Evolutionary conservation across 2,888 invertebrate genomes (phyloP).

Genomic region (Himalopsyche anomala): DNA sequence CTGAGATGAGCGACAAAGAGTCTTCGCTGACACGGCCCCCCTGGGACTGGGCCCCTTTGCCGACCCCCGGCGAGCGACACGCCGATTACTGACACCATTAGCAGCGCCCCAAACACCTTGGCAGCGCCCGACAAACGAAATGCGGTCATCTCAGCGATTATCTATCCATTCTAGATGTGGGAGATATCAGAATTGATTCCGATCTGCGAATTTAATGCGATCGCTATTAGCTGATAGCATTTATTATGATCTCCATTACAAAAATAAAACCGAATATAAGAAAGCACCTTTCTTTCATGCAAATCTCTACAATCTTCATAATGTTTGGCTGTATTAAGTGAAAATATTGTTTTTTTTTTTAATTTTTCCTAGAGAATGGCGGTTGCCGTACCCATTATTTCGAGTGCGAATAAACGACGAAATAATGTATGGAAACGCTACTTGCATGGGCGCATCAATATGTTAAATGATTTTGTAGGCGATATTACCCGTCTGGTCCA

Average conservation of each 20-base stretch:
- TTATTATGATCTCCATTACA: background rate
- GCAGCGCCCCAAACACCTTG: slow-evolving; percentile 40
- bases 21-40: slow-evolving; percentile 39
- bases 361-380: no score
- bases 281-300: no score
- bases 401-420: no score
- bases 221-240: slow-evolving; percentile 4
- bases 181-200: slow-evolving; percentile 15
- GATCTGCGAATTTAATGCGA: slow-evolving; percentile 27
- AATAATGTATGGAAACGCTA: no score
- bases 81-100: slow-evolving; percentile 43
- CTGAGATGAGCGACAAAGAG: slow-evolving; percentile 34
- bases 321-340: no score
- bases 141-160: slow-evolving; percentile 31
- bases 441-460: no score
- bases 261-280: no score
- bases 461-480: no score
- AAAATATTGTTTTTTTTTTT: no score
- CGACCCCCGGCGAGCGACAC: slow-evolving; percentile 31
- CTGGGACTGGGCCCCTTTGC: background rate
- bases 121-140: slow-evolving; percentile 42
- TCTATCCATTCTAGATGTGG: slow-evolving; percentile 14
- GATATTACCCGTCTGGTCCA: no score
- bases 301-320: no score
- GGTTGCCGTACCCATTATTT: no score